A percentile compares a stretch with the other conserved stretches of the same genome.
Evolutionary conservation across 2,888 invertebrate species (phyloP).

Genomic region (Drosophila rubida): DNA sequence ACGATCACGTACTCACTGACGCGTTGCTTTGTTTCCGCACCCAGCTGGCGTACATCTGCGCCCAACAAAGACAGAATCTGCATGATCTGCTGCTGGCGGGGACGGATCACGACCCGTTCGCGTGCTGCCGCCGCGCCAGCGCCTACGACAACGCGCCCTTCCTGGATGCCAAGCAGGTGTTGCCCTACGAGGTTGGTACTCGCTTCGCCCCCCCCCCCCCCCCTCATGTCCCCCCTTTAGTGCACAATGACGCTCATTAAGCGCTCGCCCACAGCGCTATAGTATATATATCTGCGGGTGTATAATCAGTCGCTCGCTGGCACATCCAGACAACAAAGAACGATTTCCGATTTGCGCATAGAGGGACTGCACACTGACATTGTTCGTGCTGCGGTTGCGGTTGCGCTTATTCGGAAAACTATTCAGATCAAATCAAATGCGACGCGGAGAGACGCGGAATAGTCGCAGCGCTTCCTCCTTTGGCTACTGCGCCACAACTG

Average conservation of each 20-base stretch:
- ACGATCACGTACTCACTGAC: slow-evolving; percentile 18
- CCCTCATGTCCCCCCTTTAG: not conserved
- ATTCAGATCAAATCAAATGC: slow-evolving; percentile 7
- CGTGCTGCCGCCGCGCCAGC: slow-evolving; percentile 90
- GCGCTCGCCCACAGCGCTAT: not conserved
- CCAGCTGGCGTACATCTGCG: slow-evolving; percentile 92
- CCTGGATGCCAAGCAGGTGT: slow-evolving; percentile 92
- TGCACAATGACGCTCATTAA: not conserved
- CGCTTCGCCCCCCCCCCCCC: not conserved
- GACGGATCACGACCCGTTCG: slow-evolving; percentile 90
- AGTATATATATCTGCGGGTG: not conserved
- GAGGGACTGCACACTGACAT: slow-evolving; percentile 13
- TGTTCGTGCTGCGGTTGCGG: not conserved
- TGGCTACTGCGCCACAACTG: not conserved
- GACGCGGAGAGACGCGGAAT: slow-evolving; percentile 20
- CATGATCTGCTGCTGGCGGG: slow-evolving; percentile 91
- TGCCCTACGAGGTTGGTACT: slow-evolving; percentile 91
- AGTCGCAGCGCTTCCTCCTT: slow-evolving; percentile 14
- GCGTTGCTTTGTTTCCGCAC: not conserved
- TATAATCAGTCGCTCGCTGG: slow-evolving; percentile 15
- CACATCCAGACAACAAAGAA: slow-evolving; percentile 46
- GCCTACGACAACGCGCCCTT: slow-evolving; percentile 88
- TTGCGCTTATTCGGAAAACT: slow-evolving; percentile 1
- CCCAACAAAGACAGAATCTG: slow-evolving; percentile 93
- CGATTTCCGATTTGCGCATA: slow-evolving; percentile 5